Conservation (phyloP, 2,797 vertebrate species). For the Micropoecilia bifurca region DNA sequence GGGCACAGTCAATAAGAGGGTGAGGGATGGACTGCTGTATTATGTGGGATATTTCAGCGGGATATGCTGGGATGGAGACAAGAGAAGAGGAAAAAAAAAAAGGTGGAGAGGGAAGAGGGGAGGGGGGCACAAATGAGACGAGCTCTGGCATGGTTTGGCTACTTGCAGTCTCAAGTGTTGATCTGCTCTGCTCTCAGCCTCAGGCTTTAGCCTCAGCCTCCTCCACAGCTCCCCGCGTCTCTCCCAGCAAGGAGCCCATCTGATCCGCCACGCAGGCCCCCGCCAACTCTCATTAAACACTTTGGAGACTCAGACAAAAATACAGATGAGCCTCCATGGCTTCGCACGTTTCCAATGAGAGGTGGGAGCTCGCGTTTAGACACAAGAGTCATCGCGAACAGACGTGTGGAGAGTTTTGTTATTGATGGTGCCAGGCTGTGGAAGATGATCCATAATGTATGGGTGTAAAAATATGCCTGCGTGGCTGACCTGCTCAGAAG, state of each 20-base stretch:
- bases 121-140: constrained; percentile 54
- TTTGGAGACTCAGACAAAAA: constrained; percentile 72
- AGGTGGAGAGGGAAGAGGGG: constrained; percentile 37
- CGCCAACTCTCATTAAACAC: constrained; percentile 80
- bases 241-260: constrained; percentile 75
- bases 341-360: constrained; percentile 64
- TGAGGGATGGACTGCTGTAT: constrained; percentile 52
- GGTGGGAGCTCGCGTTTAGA: constrained; percentile 64
- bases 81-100: constrained; percentile 30
- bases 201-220: constrained; percentile 69
- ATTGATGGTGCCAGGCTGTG: constrained; percentile 30
- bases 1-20: constrained; percentile 55
- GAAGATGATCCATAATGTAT: constrained; percentile 21
- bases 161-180: constrained; percentile 67
- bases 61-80: constrained; percentile 42
- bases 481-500: constrained; percentile 16
- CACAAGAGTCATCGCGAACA: constrained; percentile 47
- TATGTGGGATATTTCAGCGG: constrained; percentile 35
- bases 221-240: constrained; percentile 67
- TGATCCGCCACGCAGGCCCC: constrained; percentile 70
- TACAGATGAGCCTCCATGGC: constrained; percentile 70
- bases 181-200: constrained; percentile 71
- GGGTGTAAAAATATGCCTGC: constrained; percentile 36
- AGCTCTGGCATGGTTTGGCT: constrained; percentile 66
- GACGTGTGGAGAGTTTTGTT: constrained; percentile 36